Percentiles rank a stretch among this genome's conserved stretches.
Conservation (phyloP, 2,888 invertebrate genomes). For the Ochropacha duplaris region DNA sequence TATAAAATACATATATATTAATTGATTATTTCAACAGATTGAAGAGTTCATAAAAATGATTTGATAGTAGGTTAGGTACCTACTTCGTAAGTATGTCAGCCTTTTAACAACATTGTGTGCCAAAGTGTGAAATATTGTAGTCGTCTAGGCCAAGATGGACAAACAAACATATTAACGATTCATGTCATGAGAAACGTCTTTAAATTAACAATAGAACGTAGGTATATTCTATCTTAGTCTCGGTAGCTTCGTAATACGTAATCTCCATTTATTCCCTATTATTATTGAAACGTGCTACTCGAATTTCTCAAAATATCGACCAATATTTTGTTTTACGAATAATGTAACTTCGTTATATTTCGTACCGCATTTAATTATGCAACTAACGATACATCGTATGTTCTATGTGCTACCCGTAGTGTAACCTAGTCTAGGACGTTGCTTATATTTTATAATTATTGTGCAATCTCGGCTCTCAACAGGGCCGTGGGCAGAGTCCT, state of each 20-base stretch:
- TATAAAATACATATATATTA: slow-evolving; percentile 22
- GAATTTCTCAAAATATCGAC: no score
- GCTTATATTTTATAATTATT: slow-evolving; percentile 29
- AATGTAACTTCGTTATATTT: no score
- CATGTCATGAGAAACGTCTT: slow-evolving; percentile 6
- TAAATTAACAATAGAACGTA: slow-evolving; percentile 1
- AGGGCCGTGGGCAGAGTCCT: slow-evolving; percentile 65
- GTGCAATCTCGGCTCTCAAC: slow-evolving; percentile 27
- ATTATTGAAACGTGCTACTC: not conserved
- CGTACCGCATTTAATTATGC: no score
- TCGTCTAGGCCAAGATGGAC: slow-evolving; percentile 6
- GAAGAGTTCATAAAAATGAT: not conserved
- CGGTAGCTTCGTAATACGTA: not conserved
- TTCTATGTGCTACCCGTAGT: no score
- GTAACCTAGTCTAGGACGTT: slow-evolving; percentile 16
- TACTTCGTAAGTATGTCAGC: not conserved
- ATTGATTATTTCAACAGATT: slow-evolving; percentile 14
- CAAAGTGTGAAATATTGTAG: slow-evolving; percentile 4
- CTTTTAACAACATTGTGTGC: not conserved
- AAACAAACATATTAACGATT: slow-evolving; percentile 6
- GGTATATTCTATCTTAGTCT: not conserved
- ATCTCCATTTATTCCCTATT: not conserved
- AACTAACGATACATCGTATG: not conserved
- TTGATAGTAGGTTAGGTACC: not conserved
- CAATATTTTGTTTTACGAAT: no score